Evolutionary conservation across 2,797 vertebrate species (phyloP).

Genomic region (Dendrocincla tyrannina): DNA sequence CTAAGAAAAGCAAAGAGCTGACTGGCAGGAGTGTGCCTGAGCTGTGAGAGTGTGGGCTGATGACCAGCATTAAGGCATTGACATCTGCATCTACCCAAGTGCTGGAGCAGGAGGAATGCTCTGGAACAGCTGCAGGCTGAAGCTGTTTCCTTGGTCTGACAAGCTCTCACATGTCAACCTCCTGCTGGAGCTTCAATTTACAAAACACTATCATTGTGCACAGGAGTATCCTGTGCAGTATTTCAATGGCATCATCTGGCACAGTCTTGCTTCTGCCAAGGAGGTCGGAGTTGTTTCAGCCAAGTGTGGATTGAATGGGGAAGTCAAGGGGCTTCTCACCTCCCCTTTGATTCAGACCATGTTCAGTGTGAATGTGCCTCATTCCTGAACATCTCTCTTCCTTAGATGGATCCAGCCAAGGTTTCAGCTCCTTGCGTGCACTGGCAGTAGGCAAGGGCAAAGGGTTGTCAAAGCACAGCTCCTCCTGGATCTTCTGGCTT

Average conservation of each 20-base stretch:
- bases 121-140: neutral
- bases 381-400: neutral
- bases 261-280: neutral
- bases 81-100: neutral
- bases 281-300: neutral
- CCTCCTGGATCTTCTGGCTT: neutral
- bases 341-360: neutral
- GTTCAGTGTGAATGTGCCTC: neutral
- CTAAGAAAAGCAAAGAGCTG: conserved; percentile 42
- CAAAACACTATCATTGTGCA: neutral
- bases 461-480: neutral
- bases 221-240: neutral
- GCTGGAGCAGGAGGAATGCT: neutral
- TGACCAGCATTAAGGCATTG: neutral
- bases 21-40: neutral
- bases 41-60: conserved; percentile 13
- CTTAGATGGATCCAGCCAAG: neutral
- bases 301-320: neutral
- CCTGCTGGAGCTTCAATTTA: neutral
- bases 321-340: neutral
- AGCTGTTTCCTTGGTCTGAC: neutral
- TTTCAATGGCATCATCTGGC: neutral
- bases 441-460: neutral
- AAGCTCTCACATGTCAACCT: neutral
- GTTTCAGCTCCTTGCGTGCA: neutral